Evolutionary conservation across 2,113 vertebrate species (phyloP).

Genomic region (Phoxinus phoxinus): DNA sequence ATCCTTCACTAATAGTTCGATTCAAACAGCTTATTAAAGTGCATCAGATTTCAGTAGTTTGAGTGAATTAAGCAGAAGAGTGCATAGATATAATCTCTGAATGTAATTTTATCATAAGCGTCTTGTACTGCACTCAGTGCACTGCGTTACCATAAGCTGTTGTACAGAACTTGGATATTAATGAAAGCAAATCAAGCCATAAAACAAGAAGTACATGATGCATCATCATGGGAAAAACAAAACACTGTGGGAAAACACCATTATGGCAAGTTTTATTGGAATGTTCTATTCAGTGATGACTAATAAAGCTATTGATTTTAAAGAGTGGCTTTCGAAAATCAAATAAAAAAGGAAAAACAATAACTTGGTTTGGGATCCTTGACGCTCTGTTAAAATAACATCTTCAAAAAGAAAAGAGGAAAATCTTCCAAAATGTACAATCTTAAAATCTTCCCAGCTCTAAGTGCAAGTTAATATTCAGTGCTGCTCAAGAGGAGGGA

Average conservation of each 20-base stretch:
- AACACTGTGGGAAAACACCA: neutral
- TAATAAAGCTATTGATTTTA: neutral
- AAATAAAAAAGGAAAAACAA: neutral
- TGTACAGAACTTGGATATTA: constrained; percentile 5
- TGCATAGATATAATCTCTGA: constrained; percentile 25
- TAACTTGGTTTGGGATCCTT: neutral
- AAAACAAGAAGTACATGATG: neutral
- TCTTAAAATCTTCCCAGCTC: neutral
- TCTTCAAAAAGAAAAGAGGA: constrained; percentile 15
- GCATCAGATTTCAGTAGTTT: constrained; percentile 76
- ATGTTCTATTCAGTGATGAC: neutral
- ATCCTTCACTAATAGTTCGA: constrained; percentile 47
- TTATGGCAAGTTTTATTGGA: neutral
- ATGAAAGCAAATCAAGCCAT: neutral
- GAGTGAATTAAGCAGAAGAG: constrained; percentile 65
- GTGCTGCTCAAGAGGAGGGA: constrained; percentile 29
- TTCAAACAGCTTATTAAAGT: constrained; percentile 69
- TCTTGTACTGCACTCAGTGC: neutral
- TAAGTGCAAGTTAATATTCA: neutral
- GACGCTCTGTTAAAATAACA: neutral
- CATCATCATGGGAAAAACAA: neutral
- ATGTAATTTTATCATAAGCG: neutral
- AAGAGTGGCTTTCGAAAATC: neutral
- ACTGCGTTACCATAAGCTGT: constrained; percentile 1
- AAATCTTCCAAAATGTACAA: neutral